Evolutionary conservation across 2,888 invertebrate species (phyloP).

Genomic region (Ophraella communa): DNA sequence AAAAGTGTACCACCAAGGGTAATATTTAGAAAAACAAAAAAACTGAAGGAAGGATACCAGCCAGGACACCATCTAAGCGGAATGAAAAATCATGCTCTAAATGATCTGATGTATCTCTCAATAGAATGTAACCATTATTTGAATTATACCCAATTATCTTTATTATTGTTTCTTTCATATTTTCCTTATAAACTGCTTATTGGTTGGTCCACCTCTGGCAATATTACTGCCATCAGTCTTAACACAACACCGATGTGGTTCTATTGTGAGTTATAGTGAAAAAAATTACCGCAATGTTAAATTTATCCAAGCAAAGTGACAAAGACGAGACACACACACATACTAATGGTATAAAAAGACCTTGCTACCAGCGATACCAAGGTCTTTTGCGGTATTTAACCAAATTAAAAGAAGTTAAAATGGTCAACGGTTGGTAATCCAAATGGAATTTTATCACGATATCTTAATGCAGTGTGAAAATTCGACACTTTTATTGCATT

Average conservation of each 20-base stretch:
- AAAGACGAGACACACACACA: constrained; percentile 11
- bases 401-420: constrained; percentile 32
- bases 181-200: not conserved
- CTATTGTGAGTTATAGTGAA: constrained; percentile 15
- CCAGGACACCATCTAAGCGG: too few relatives aligned
- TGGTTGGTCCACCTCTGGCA: not conserved
- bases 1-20: too few relatives aligned
- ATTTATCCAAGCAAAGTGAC: constrained; percentile 14
- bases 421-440: constrained; percentile 17
- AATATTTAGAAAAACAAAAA: too few relatives aligned
- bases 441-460: constrained; percentile 21
- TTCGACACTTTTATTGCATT: constrained; percentile 13
- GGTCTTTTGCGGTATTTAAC: constrained; percentile 39
- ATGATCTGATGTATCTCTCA: too few relatives aligned
- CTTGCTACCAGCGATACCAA: constrained; percentile 38
- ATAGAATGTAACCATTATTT: too few relatives aligned
- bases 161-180: too few relatives aligned
- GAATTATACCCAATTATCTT: too few relatives aligned
- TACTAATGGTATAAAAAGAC: constrained; percentile 24
- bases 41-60: too few relatives aligned
- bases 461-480: constrained; percentile 15
- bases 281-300: constrained; percentile 9
- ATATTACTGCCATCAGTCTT: constrained; percentile 3
- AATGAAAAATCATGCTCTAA: too few relatives aligned
- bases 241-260: constrained; percentile 11